Conservation (phyloP, 2,888 invertebrate genomes). For the Diachrysia chrysitis region DNA sequence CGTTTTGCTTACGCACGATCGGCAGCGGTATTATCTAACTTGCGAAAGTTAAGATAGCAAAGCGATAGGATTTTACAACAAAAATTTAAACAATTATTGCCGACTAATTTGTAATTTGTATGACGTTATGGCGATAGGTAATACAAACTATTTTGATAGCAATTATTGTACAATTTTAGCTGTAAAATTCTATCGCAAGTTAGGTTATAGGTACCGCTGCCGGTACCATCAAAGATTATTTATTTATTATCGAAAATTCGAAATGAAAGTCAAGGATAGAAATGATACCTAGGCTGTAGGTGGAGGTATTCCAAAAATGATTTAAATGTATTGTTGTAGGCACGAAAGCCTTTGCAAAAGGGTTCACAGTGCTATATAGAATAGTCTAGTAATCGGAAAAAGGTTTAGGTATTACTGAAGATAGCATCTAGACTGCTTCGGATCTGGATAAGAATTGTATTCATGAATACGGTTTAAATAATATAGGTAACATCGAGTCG, state of each 20-base stretch:
- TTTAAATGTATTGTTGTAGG: conserved; percentile 43
- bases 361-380: background rate
- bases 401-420: background rate
- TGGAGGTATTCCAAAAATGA: conserved; percentile 37
- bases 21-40: too few relatives aligned
- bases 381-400: background rate
- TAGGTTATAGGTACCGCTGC: too few relatives aligned
- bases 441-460: conserved; percentile 3
- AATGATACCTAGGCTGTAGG: conserved; percentile 17
- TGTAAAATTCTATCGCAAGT: too few relatives aligned
- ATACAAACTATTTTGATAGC: too few relatives aligned
- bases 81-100: too few relatives aligned
- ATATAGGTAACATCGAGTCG: background rate
- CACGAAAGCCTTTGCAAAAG: conserved; percentile 9
- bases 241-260: conserved; percentile 30
- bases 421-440: conserved; percentile 1
- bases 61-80: too few relatives aligned
- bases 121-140: too few relatives aligned
- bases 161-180: too few relatives aligned
- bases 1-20: conserved; percentile 5
- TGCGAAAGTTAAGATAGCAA: too few relatives aligned
- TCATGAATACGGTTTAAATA: background rate
- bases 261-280: conserved; percentile 27
- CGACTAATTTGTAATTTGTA: too few relatives aligned
- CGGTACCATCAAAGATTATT: conserved; percentile 24